Evolutionary conservation across 2,888 invertebrate genomes (phyloP), one percentile per base, ranked within the genome.

Genomic region (Eupithecia centaureata): DNA sequence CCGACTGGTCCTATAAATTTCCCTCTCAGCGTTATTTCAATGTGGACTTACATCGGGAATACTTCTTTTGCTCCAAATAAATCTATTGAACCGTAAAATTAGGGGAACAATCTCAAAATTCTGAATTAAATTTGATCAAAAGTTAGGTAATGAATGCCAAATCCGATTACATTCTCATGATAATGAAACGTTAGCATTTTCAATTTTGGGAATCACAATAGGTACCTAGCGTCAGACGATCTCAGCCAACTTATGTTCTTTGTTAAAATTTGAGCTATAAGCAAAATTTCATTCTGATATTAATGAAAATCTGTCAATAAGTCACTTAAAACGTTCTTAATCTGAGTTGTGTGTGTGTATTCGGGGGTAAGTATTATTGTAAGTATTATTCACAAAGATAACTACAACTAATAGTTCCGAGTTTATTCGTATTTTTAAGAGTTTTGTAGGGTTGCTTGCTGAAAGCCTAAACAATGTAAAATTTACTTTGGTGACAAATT

Each of bases 1-100:
- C 77, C 80, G 82, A 82, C 79, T 80, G 82, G 78, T 80, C 79
- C 79, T 80, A 85, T 84, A 89, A 90, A 88, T 85, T 70, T 84
- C 84, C 79, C 87, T 84, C 86, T 86, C 85, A 81, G 80, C 79
- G 83, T 87, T 86, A 87, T 86, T 87, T 83, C 84, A 90, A 87
- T 84, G 86, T 88, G 87, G 85, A 86, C 87, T 88, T 85, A 89
- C 84, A 86, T 84, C 86, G 87, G 57, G 85, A 89, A 88, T 86
- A 88, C 86, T 90, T 90, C 89, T 90, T 87, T 87, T 83, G 86
- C 73, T 84, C 86, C 85, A 91, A 91, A 91, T 87, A 90, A 90
- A 90, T 82, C 86, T 84, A 86, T 89, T 90, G 86, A 89, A 77
- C 84, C 87, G 82, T 86, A 80, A 89, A 91, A 91, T 92, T 90